A percentile compares a stretch with the other conserved stretches of the same genome.
These are phyloP conservation scores for Australoheros scitulus DNA, from an alignment of 2,113 vertebrate genomes.

Conservation along the genomic window DNA sequence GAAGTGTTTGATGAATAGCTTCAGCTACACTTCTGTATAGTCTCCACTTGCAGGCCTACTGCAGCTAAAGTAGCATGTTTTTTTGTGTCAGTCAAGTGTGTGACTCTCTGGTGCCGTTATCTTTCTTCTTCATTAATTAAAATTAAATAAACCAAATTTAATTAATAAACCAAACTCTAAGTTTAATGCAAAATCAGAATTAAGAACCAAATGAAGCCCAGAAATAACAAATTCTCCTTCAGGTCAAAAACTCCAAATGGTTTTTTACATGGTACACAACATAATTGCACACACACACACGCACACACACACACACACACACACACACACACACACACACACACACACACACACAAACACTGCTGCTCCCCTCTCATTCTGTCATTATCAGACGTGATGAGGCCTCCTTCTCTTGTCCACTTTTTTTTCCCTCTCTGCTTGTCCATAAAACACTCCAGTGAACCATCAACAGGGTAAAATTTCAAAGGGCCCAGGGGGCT, in stretches of 20 bases:
- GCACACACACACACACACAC: background rate
- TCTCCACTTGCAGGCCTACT: conserved; percentile 55
- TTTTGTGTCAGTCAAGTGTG: conserved; percentile 54
- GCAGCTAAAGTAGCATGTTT: conserved; percentile 37
- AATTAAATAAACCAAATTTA: too few species aligned
- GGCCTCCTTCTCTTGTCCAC: conserved; percentile 35
- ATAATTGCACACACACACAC: background rate
- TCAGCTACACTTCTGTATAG: conserved; percentile 29
- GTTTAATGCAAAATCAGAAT: background rate
- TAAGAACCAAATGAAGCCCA: background rate
- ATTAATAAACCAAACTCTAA: background rate
- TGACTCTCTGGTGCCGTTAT: conserved; percentile 9
- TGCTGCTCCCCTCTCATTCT: conserved; percentile 15
- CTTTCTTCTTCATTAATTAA: background rate
- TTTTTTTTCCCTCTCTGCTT: conserved; percentile 82
- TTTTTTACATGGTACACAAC: background rate
- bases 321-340: background rate
- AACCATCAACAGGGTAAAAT: conserved; percentile 67
- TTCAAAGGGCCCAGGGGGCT: conserved; percentile 63
- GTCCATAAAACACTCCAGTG: conserved; percentile 77
- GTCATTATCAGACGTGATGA: conserved; percentile 38
- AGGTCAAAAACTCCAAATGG: background rate
- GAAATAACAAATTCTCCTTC: background rate
- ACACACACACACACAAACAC: background rate
- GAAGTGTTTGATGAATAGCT: conserved; percentile 66